A percentile compares a stretch with the other conserved stretches of the same genome.
phyloP scores from a whole-genome alignment of 2,113 vertebrate species.

The Condylura cristata region DNA sequence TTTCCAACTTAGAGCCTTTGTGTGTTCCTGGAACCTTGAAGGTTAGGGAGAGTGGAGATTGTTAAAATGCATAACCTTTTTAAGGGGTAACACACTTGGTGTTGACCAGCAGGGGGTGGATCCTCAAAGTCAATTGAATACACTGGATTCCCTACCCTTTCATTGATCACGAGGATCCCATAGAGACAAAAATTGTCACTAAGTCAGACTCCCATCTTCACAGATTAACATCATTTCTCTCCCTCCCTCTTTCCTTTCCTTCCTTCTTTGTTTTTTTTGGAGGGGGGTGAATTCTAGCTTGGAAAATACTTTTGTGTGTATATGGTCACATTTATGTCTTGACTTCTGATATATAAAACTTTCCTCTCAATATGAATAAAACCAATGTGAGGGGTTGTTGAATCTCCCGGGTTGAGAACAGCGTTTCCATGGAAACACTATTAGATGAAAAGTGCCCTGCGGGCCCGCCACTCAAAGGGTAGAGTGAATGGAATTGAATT shows the following conservation, averaged over 20 bases:
- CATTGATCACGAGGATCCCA: slow-evolving; percentile 23
- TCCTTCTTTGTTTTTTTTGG: no score
- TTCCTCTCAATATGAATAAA: slow-evolving; percentile 76
- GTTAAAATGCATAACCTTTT: not conserved
- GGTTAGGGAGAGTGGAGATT: not conserved
- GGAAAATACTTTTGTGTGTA: slow-evolving; percentile 55
- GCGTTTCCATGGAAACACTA: slow-evolving; percentile 77
- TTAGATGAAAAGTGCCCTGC: slow-evolving; percentile 77
- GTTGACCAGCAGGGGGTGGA: not conserved
- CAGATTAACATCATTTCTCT: no score
- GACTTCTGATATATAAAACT: slow-evolving; percentile 77
- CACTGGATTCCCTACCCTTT: not conserved
- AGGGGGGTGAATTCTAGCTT: slow-evolving; percentile 68
- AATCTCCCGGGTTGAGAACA: slow-evolving; percentile 66
- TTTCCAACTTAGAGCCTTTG: not conserved
- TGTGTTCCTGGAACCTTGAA: not conserved
- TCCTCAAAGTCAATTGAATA: not conserved
- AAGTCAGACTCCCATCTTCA: not conserved
- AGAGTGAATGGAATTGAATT: slow-evolving; percentile 72
- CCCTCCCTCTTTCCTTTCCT: not conserved
- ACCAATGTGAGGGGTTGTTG: slow-evolving; percentile 28
- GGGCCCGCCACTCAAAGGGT: slow-evolving; percentile 56
- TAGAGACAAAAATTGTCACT: slow-evolving; percentile 37
- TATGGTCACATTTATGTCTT: slow-evolving; percentile 70
- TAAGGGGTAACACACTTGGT: not conserved